phyloP scores from a whole-genome alignment of 2,113 vertebrate species.

The Plotosus lineatus region DNA sequence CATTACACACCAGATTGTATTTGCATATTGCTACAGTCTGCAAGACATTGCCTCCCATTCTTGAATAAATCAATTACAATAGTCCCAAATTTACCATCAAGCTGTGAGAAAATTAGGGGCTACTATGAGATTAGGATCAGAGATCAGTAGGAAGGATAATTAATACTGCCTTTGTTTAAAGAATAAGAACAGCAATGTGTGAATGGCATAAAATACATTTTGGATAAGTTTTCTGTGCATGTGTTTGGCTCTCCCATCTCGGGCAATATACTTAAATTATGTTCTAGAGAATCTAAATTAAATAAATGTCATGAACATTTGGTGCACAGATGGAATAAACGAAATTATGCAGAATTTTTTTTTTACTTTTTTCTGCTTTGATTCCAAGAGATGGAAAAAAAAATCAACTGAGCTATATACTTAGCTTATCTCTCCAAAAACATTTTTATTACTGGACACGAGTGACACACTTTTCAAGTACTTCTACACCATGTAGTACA shows the following conservation, averaged over 20 bases:
- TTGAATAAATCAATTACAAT: conserved; percentile 4
- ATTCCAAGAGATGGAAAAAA: conserved; percentile 7
- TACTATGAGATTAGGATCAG: background rate
- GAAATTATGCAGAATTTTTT: conserved; percentile 25
- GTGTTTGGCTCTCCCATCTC: background rate
- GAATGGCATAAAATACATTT: background rate
- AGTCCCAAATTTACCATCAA: conserved; percentile 4
- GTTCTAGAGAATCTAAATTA: background rate
- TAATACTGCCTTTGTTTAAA: background rate
- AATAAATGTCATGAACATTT: conserved; percentile 22
- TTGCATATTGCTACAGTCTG: background rate
- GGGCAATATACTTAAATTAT: background rate
- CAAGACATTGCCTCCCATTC: conserved; percentile 2
- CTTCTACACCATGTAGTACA: conserved; percentile 51
- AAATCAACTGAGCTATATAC: background rate
- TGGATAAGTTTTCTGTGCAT: background rate
- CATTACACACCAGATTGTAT: no score
- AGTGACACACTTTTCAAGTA: conserved; percentile 30
- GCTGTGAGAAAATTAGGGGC: background rate
- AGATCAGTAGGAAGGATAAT: conserved; percentile 6
- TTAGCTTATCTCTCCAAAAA: conserved; percentile 26
- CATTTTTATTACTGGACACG: conserved; percentile 36
- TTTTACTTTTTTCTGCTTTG: background rate
- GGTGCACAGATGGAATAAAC: conserved; percentile 30
- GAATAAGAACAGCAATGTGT: background rate